phyloP scores from a whole-genome alignment of 2,113 vertebrate species.

The Typhlomys cinereus region DNA sequence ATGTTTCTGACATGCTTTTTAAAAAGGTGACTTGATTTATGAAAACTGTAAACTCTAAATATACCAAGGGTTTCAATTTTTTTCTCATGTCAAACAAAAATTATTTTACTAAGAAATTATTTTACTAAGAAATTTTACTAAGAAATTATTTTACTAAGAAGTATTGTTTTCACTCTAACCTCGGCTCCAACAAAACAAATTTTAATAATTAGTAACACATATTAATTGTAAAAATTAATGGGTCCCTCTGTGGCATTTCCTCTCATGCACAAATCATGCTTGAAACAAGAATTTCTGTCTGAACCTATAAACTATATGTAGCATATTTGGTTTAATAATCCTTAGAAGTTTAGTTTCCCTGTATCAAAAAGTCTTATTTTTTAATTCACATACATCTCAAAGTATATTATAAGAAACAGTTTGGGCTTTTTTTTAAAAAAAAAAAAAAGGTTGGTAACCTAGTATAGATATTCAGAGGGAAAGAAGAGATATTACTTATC shows the following conservation, averaged over 20 bases:
- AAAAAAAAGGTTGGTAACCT: not conserved
- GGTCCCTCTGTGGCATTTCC: not conserved
- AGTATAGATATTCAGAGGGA: not conserved
- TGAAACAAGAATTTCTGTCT: not conserved
- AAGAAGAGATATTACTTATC: slow-evolving; percentile 5
- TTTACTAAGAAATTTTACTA: slow-evolving; percentile 39
- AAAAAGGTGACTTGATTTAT: slow-evolving; percentile 54
- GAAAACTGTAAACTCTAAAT: slow-evolving; percentile 53
- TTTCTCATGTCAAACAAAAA: slow-evolving; percentile 50
- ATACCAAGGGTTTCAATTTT: slow-evolving; percentile 35
- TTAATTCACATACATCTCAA: slow-evolving; percentile 53
- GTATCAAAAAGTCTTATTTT: not conserved
- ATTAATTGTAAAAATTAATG: not conserved
- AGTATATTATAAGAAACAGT: not conserved
- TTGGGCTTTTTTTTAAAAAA: not conserved
- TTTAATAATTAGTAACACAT: not conserved
- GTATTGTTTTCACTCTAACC: not conserved
- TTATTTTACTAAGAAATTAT: slow-evolving; percentile 33
- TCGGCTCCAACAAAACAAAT: not conserved
- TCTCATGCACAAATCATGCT: not conserved
- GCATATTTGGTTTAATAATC: slow-evolving; percentile 3
- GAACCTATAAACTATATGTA: not conserved
- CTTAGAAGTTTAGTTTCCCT: slow-evolving; percentile 25
- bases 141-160: slow-evolving; percentile 39
- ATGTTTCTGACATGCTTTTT: slow-evolving; percentile 29